phyloP scores from a whole-genome alignment of 2,797 vertebrate species.

The Poeciliopsis gracilis region DNA sequence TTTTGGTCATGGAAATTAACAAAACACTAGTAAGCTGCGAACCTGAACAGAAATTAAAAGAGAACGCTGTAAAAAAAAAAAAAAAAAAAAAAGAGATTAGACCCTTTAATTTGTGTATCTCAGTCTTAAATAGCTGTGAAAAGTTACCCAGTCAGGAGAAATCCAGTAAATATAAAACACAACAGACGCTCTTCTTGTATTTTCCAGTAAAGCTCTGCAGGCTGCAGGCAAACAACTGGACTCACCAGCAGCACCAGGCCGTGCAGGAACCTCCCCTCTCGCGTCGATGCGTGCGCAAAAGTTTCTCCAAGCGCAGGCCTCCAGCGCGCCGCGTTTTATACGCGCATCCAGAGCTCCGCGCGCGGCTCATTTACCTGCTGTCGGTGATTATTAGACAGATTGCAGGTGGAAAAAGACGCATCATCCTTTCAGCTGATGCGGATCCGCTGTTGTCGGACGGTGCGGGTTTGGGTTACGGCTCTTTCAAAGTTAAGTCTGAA shows the following conservation, averaged over 20 bases:
- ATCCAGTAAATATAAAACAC: background rate
- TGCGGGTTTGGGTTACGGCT: slow-evolving; percentile 74
- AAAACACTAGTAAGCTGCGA: background rate
- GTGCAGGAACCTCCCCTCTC: slow-evolving; percentile 49
- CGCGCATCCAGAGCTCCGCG: slow-evolving; percentile 16
- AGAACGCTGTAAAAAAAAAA: background rate
- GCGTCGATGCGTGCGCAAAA: slow-evolving; percentile 25
- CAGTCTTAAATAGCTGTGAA: background rate
- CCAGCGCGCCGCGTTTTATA: slow-evolving; percentile 58
- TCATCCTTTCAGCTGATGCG: slow-evolving; percentile 74
- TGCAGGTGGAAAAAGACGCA: slow-evolving; percentile 75
- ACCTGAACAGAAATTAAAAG: background rate
- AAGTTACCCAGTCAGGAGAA: background rate
- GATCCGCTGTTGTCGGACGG: slow-evolving; percentile 43
- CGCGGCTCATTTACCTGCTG: slow-evolving; percentile 78
- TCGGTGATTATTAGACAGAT: slow-evolving; percentile 79
- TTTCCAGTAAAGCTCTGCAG: background rate
- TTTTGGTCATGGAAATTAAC: background rate
- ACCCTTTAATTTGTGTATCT: background rate
- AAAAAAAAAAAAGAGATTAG: no score
- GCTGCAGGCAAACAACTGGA: background rate
- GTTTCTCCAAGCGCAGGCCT: slow-evolving; percentile 44
- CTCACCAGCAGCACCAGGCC: slow-evolving; percentile 57
- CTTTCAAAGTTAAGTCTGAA: slow-evolving; percentile 75
- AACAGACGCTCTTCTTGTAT: background rate